Evolutionary conservation across 1,140 invertebrate genomes (phyloP).

Genomic region (Drosophila mayri): DNA sequence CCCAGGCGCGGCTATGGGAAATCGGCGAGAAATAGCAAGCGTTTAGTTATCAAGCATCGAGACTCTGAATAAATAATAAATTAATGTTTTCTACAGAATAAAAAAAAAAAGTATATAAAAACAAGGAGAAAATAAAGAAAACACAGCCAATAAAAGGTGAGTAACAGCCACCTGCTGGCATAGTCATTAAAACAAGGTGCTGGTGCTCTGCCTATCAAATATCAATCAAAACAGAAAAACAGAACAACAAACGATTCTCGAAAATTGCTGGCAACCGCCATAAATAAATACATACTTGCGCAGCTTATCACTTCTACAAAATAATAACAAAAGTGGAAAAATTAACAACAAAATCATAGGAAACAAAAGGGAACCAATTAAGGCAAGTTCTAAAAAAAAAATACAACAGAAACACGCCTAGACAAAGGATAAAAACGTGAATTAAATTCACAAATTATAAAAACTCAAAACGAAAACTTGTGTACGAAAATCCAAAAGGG

Average conservation of each 20-base stretch:
- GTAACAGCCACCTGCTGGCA: not conserved
- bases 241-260: not conserved
- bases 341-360: not conserved
- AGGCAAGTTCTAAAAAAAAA: not conserved
- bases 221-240: conserved; percentile 3
- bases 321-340: not conserved
- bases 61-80: not conserved
- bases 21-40: not conserved
- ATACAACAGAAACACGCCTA: not conserved
- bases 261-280: not conserved
- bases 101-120: not conserved
- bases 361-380: not conserved
- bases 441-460: not conserved
- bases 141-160: not conserved
- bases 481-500: not conserved
- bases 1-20: conserved; percentile 89
- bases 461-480: not conserved
- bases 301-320: not conserved
- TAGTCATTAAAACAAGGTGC: not conserved
- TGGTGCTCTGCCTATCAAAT: not conserved
- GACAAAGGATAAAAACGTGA: conserved; percentile 4
- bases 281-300: too few species aligned
- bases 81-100: conserved; percentile 1
- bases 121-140: not conserved
- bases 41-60: not conserved